phyloP scores from a whole-genome alignment of 2,797 vertebrate species.

The Pangasius djambal region DNA sequence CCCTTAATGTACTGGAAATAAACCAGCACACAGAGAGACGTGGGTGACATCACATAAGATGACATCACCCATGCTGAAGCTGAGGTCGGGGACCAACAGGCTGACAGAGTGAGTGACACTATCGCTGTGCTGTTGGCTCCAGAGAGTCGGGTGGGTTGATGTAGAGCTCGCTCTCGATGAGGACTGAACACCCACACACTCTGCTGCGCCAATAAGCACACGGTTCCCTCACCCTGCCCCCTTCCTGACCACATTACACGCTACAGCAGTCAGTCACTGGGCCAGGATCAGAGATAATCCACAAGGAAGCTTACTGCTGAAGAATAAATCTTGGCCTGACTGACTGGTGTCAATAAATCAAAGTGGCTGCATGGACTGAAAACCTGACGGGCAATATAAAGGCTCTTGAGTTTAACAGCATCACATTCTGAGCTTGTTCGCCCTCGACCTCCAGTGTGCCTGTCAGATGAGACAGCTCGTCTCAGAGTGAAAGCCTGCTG shows the following conservation, averaged over 20 bases:
- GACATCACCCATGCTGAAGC: conserved; percentile 15
- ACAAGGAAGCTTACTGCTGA: conserved; percentile 11
- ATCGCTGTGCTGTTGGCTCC: conserved; percentile 8
- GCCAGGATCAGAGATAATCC: conserved; percentile 20
- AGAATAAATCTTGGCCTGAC: background rate
- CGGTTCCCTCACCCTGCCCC: background rate
- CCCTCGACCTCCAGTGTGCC: background rate
- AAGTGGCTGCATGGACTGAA: background rate
- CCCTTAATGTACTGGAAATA: conserved; percentile 18
- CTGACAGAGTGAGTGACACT: conserved; percentile 1
- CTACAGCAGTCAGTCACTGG: conserved; percentile 24
- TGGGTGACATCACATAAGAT: conserved; percentile 7
- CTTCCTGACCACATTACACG: conserved; percentile 19
- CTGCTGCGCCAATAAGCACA: background rate
- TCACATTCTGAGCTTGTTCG: background rate
- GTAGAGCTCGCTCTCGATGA: background rate
- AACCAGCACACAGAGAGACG: background rate
- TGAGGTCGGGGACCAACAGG: background rate
- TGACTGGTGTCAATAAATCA: conserved; percentile 9
- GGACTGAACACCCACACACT: background rate
- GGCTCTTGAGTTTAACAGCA: conserved; percentile 1
- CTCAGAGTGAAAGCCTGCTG: background rate
- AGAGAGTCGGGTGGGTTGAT: conserved; percentile 7
- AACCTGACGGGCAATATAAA: background rate
- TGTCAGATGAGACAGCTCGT: background rate